These are phyloP conservation scores for Tychaedon coryphoeus DNA, from an alignment of 2,113 vertebrate species.

Conservation along the genomic window DNA sequence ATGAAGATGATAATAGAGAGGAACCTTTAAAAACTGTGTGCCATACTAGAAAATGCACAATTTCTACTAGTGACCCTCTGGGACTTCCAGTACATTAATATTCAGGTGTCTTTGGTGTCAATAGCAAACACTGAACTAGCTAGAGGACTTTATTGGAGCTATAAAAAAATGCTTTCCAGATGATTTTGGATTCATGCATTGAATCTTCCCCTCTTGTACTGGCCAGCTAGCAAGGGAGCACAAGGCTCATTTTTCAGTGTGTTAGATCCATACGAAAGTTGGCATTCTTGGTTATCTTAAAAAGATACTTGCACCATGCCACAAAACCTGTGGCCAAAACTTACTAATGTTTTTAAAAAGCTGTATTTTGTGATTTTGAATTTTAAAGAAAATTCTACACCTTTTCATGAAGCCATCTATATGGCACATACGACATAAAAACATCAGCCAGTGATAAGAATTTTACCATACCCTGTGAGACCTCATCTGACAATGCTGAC, in stretches of 20 bases:
- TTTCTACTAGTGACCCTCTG: background rate
- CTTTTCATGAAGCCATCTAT: background rate
- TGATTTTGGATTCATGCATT: background rate
- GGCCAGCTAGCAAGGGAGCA: background rate
- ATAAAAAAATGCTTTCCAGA: constrained; percentile 1
- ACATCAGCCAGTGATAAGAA: background rate
- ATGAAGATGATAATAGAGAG: background rate
- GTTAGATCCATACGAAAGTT: background rate
- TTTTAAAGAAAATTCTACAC: background rate
- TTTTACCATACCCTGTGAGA: background rate
- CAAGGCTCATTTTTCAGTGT: background rate
- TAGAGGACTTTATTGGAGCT: background rate
- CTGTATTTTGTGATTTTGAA: background rate
- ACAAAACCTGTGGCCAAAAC: background rate
- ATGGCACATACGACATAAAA: background rate
- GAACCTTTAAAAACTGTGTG: background rate
- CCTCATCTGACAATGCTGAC: background rate
- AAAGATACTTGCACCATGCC: background rate
- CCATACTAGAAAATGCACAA: background rate
- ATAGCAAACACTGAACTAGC: constrained; percentile 2
- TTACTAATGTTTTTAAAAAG: background rate
- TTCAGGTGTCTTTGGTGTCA: constrained; percentile 13
- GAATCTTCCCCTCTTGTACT: background rate
- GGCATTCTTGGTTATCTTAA: background rate
- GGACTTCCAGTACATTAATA: background rate